Percentiles rank a stretch among this genome's conserved stretches.
These are phyloP conservation scores for Gasterosteus aculeatus DNA, from an alignment of 2,113 vertebrate genomes.

Conservation along the genomic window DNA sequence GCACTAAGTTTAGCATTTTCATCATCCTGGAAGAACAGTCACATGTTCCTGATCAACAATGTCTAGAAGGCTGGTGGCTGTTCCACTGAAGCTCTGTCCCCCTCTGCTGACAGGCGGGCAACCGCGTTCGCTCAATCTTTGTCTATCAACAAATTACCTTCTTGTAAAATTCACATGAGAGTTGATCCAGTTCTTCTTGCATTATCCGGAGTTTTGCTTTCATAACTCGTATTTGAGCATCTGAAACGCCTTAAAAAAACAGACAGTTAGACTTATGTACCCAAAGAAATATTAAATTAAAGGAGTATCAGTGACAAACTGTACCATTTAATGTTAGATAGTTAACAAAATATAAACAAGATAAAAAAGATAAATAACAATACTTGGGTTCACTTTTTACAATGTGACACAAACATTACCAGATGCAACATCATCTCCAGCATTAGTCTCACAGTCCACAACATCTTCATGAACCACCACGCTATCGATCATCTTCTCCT, in stretches of 20 bases:
- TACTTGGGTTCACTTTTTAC: neutral
- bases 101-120: neutral
- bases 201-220: constrained; percentile 90
- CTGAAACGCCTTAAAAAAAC: constrained; percentile 73
- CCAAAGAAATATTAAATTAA: neutral
- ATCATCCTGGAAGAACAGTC: constrained; percentile 83
- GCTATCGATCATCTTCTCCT: constrained; percentile 84
- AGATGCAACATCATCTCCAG: constrained; percentile 83
- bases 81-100: constrained; percentile 7
- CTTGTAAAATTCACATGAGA: constrained; percentile 85
- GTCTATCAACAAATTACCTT: constrained; percentile 81
- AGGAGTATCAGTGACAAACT: neutral
- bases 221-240: constrained; percentile 89
- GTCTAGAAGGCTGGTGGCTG: neutral
- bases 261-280: neutral
- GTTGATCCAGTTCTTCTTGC: constrained; percentile 89
- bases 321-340: neutral
- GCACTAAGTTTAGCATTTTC: constrained; percentile 84
- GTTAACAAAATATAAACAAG: too few species aligned
- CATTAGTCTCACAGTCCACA: constrained; percentile 77
- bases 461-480: constrained; percentile 54
- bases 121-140: neutral
- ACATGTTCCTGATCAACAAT: neutral
- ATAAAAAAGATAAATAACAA: neutral
- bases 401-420: constrained; percentile 72